Base-by-base conservation (phyloP, 2,797 vertebrate genomes). In the Melanogrammus aeglefinus region DNA sequence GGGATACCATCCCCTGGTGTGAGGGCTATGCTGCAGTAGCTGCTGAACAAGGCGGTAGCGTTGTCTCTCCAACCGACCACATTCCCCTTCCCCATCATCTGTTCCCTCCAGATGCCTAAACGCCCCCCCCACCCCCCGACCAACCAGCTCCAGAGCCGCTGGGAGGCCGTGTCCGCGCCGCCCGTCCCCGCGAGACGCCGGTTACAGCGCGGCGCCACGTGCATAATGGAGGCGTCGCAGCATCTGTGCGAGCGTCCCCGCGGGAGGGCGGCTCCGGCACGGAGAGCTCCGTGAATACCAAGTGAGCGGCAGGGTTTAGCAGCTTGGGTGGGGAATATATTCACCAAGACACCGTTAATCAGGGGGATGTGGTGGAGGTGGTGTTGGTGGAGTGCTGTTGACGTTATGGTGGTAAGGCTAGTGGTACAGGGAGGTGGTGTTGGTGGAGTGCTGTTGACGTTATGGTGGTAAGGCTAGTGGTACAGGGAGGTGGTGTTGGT, bases 251-350 rank as follows among this genome's bases (percentile, higher is more conserved):
- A 86, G 83, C 63, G 88, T 6, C 94, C 94, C 95, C 93, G 85
- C 79, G 80, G 94, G 95, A 92, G 95, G 93, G 79, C 72, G 7
- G 85, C 80, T 39, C 70, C 87, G 94, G 85, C 91, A 83, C 90
- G 90, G 81, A 92, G 84, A 95, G 95, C 94, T 88, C 94, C 92
- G 93, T 75, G 96, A 96, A 98, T 97, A 97, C 94, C 95, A 98
- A 97, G 96, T 94, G 93, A 92, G 92, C 92, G 90, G 90, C 93
- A 83, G 93, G 94, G 93, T 94, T 95, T 94, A 95, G 92, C 92
- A 91, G 94, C 92, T 90, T 89, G 86, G 93, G 93, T 88, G 89
- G 76, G 82, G 92, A 92, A 90, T 92, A 92, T 92, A 90, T 91
- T 93, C 92, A 35, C 33, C 93, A 24, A 7, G 21, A 63, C 51